Evolutionary conservation across 2,888 invertebrate genomes (phyloP).

Genomic region (Limnephilus lunatus): DNA sequence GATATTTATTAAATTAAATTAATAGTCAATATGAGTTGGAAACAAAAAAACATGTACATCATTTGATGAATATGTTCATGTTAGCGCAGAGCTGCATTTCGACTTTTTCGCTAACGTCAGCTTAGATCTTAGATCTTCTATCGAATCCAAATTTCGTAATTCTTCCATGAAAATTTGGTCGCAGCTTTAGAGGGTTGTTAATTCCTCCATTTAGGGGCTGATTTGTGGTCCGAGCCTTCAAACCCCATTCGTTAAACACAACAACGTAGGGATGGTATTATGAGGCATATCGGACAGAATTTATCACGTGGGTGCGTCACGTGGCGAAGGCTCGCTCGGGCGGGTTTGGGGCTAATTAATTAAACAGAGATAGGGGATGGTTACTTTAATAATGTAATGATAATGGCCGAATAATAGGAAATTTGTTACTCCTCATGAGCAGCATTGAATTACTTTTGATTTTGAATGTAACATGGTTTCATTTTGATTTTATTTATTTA

Average conservation of each 20-base stretch:
- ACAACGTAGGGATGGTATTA: not conserved
- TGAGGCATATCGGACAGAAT: not conserved
- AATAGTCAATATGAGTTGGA: too few relatives aligned
- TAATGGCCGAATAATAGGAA: not conserved
- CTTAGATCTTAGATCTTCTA: not conserved
- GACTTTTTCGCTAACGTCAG: too few relatives aligned
- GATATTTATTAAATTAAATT: too few relatives aligned
- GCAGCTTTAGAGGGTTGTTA: not conserved
- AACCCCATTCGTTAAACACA: conserved; percentile 1
- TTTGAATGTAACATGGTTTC: not conserved
- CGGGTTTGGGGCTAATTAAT: not conserved
- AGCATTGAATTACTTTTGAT: not conserved
- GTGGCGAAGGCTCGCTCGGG: not conserved
- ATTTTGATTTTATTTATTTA: too few relatives aligned
- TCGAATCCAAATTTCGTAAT: not conserved
- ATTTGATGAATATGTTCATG: too few relatives aligned
- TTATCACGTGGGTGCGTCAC: conserved; percentile 22
- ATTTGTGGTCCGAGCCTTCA: not conserved
- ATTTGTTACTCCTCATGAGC: not conserved
- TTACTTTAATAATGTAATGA: not conserved
- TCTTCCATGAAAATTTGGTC: not conserved
- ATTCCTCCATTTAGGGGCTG: not conserved
- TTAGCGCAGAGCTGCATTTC: too few relatives aligned
- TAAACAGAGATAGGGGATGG: conserved; percentile 4
- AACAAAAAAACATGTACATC: too few relatives aligned